Conservation (phyloP, 2,888 invertebrate genomes). For the Aricia artaxerxes region DNA sequence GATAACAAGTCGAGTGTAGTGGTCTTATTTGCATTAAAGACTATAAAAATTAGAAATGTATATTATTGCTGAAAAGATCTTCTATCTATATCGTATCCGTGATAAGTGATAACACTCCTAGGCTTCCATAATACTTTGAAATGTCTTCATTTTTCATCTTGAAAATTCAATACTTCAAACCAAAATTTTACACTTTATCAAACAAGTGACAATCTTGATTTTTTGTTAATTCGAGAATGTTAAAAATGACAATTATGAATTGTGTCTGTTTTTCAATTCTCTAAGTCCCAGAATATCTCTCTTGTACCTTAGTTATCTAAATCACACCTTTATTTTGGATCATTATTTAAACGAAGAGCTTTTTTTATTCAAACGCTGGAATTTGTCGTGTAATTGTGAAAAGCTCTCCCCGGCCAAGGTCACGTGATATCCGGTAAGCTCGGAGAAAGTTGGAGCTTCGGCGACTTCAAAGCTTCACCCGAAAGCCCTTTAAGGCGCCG, state of each 20-base stretch:
- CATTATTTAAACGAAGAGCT: constrained; percentile 51
- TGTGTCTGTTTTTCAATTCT: background rate
- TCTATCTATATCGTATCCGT: too few species aligned
- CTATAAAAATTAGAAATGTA: too few species aligned
- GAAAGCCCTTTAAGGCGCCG: constrained; percentile 59
- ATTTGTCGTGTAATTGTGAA: constrained; percentile 76
- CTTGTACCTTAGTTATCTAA: constrained; percentile 50
- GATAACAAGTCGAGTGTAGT: too few species aligned
- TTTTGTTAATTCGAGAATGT: too few species aligned
- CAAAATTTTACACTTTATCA: too few species aligned
- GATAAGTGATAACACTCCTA: too few species aligned
- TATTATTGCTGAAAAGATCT: too few species aligned
- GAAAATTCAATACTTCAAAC: background rate
- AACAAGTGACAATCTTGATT: too few species aligned
- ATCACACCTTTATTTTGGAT: constrained; percentile 46
- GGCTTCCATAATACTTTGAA: too few species aligned
- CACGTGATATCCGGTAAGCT: constrained; percentile 71
- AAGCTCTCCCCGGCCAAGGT: constrained; percentile 68
- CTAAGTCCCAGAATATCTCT: background rate
- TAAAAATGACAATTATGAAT: too few species aligned
- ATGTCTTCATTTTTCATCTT: background rate
- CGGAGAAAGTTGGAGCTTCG: constrained; percentile 71
- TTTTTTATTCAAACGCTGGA: constrained; percentile 60
- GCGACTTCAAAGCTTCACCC: constrained; percentile 59
- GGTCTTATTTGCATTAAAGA: too few species aligned